These are phyloP conservation scores for Athene cunicularia DNA, from an alignment of 2,113 vertebrate genomes.

Conservation along the genomic window DNA sequence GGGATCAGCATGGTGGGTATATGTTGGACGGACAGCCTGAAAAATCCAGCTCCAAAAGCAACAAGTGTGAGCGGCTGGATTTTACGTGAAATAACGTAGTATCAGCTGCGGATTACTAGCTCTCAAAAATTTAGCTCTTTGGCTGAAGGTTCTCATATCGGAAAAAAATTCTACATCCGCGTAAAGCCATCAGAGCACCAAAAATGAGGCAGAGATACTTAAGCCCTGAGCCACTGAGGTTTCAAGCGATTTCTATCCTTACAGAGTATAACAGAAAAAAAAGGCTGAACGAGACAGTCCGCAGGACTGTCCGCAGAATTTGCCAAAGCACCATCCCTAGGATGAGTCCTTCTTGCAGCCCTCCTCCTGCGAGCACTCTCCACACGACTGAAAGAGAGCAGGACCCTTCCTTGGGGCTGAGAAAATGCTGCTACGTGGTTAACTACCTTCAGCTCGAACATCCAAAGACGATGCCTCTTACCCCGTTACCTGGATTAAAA, in stretches of 20 bases:
- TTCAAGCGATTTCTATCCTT: background rate
- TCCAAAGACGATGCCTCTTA: background rate
- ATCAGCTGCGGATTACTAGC: background rate
- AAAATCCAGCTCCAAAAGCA: background rate
- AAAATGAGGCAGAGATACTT: background rate
- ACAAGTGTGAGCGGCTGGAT: background rate
- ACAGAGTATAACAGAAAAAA: accelerated
- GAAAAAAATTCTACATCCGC: background rate
- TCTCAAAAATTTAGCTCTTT: background rate
- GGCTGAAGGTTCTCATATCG: background rate
- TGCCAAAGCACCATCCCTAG: background rate
- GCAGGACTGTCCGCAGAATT: background rate
- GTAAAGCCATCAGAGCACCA: background rate
- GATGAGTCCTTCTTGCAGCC: background rate
- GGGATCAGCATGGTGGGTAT: background rate
- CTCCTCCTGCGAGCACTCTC: background rate
- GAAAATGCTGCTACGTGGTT: accelerated
- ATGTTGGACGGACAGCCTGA: background rate
- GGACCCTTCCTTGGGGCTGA: background rate
- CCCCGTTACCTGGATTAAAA: background rate
- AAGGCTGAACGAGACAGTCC: background rate
- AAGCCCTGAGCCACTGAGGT: accelerated
- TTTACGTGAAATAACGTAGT: background rate
- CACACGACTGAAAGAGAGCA: background rate
- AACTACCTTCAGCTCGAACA: background rate